Evolutionary conservation across 2,888 invertebrate genomes (phyloP), one percentile per base, ranked within the genome.

Genomic region (Patella ulyssiponensis): DNA sequence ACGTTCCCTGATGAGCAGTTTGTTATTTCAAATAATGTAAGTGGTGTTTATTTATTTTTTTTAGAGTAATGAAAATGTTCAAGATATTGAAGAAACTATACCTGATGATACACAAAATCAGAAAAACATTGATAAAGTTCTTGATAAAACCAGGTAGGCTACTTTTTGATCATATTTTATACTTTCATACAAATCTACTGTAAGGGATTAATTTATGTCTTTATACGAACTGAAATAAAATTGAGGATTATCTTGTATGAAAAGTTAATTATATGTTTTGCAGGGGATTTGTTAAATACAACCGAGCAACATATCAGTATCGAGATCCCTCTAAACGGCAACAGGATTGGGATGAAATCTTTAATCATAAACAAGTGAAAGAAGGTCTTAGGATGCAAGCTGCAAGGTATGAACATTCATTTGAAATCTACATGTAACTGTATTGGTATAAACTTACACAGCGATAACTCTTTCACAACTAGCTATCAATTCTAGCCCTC

Each of bases 321-420:
- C 95, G 99, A 1, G 94, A 96, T 58, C 95, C 96, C 0, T 95
- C 95, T 76, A 95, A 95, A 85, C 94, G 99, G 0, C 92, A 96
- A 85, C 95, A 96, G 81, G 99, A 99, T 92, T 99, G 98, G 98
- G 95, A 97, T 83, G 99, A 99, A 93, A 96, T 99, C 83, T 98
- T 97, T 93, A 96, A 97, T 91, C 95, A 95, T 88, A 93, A 93
- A 20, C 95, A 95, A 85, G 97, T 99, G 12, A 94, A 97, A 11
- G 90, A 92, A 73, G 97, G 96, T n/a, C 93, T 99, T 14, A 82
- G 87, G 77, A 83, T 83, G 71, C 91, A 91, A 82, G 91, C 91
- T n/a, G 91, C 91, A 5, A 83, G 89, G 87, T 87, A 53, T 44
- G 9, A 44, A 9, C 44, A 44, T 44, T 44, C 0, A 44, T 44